These are phyloP conservation scores for Poicephalus gulielmi DNA, from an alignment of 2,113 vertebrate species.

Conservation along the genomic window DNA sequence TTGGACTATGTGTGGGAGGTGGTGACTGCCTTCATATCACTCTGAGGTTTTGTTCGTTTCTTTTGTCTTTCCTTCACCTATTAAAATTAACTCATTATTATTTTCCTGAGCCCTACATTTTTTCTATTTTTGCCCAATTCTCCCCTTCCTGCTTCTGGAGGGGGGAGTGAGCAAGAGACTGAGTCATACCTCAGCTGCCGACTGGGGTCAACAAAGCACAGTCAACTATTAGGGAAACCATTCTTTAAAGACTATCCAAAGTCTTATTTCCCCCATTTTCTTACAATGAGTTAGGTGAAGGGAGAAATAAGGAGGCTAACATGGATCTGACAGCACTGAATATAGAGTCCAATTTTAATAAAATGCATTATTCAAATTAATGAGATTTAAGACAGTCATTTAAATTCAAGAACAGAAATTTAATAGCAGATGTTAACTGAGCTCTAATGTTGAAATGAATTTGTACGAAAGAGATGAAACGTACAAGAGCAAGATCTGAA, in stretches of 20 bases:
- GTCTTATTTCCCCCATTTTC: background rate
- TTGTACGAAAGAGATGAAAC: background rate
- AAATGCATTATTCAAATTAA: conserved; percentile 48
- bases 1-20: background rate
- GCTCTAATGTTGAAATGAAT: background rate
- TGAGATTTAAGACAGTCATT: conserved; percentile 28
- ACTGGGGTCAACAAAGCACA: background rate
- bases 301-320: background rate
- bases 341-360: conserved; percentile 11
- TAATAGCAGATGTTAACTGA: conserved; percentile 6
- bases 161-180: rapidly evolving
- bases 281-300: background rate
- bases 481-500: background rate
- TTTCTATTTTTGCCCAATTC: background rate
- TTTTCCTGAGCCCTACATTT: background rate
- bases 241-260: background rate
- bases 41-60: rapidly evolving
- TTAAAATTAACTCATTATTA: background rate
- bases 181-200: background rate
- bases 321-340: background rate
- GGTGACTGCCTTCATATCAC: background rate
- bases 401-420: conserved; percentile 31
- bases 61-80: background rate
- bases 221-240: background rate
- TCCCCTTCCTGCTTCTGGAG: background rate